Evolutionary conservation across 2,113 vertebrate species (phyloP), one percentile per base, ranked within the genome.

Genomic region (Platycercus adscitus): DNA sequence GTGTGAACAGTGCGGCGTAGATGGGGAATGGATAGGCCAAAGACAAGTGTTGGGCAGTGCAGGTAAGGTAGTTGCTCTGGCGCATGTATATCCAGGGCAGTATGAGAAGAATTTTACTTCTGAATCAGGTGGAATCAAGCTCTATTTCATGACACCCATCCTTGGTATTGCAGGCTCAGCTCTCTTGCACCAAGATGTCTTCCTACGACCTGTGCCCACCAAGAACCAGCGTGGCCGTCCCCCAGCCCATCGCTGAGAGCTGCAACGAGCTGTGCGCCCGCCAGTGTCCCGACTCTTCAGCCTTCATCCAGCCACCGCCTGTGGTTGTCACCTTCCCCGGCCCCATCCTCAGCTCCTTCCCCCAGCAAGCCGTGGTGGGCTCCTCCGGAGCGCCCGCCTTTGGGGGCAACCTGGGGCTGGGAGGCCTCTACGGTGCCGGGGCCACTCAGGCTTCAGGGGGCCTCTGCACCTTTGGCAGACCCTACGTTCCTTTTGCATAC

Each of bases 301-400:
- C 86, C 9, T 1, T 95, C 2, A 53, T 55, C 55, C 52, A 53
- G 52, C 52, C 52, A 10, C 52, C 52, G 16, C 52, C 52, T 4
- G 52, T 53, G 52, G 52, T 53, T 6, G 52, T 29, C 52, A 53
- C 52, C 71, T 63, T 94, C 33, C 84, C 92, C 2, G 84, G 92
- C 3, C 93, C 89, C 91, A 92, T 88, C 85, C 64, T 92, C 56
- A 92, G 78, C 84, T 58, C 64, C 50, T 92, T 92, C 49, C 90
- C 90, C 17, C 90, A 92, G 84, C 88, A 92, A 50, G 69, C 93
- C 0, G 81, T 92, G 46, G 91, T 95, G 83, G 91, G 75, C 93
- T 47, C 46, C 47, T 49, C 47, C 47, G 47, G 47, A 49, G 47
- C 47, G 24, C 47, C 47, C 6, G 47, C 47, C 47, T 49, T 49